phyloP scores from a whole-genome alignment of 2,113 vertebrate species.

The Catharus minimus region DNA sequence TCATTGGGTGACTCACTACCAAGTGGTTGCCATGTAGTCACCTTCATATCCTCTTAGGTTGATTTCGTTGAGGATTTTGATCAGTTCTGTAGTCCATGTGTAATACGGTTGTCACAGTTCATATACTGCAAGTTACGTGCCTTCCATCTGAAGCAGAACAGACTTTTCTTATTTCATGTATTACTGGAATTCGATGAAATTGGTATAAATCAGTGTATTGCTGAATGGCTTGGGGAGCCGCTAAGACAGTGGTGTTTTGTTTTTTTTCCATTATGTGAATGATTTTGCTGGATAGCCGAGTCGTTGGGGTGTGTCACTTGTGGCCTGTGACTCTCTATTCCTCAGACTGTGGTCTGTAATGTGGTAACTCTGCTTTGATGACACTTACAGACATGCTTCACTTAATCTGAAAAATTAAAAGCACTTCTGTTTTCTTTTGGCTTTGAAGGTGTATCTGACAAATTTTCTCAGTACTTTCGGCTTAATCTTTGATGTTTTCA shows the following conservation, averaged over 20 bases:
- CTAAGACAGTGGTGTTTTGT: neutral
- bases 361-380: neutral
- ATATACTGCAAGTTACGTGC: neutral
- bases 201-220: neutral
- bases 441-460: neutral
- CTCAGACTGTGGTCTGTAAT: neutral
- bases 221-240: neutral
- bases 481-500: neutral
- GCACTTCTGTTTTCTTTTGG: neutral
- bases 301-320: neutral
- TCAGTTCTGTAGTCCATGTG: neutral
- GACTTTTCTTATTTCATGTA: neutral
- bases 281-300: neutral
- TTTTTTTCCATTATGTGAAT: neutral
- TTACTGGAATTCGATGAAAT: neutral
- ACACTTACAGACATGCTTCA: neutral
- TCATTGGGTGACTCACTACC: neutral
- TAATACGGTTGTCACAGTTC: neutral
- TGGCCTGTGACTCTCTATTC: neutral
- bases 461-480: neutral
- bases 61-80: neutral
- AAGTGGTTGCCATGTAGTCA: neutral
- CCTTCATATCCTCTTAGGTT: neutral
- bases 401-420: neutral
- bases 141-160: neutral